phyloP scores from a whole-genome alignment of 2,797 vertebrate species.

The Poeciliopsis paucimaculata region DNA sequence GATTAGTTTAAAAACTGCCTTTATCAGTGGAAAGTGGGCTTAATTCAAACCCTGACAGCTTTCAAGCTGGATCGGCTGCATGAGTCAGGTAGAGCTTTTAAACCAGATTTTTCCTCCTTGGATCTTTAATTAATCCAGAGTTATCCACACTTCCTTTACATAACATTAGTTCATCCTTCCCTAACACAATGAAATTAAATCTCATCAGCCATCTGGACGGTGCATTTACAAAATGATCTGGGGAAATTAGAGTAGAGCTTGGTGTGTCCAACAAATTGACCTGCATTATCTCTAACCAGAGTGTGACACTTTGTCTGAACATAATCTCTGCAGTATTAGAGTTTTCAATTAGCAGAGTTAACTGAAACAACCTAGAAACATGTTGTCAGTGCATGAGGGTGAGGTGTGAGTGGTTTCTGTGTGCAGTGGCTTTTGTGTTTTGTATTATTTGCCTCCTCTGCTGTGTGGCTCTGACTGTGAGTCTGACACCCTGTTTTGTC shows the following conservation, averaged over 20 bases:
- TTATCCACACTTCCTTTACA: constrained; percentile 77
- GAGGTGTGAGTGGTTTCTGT: constrained; percentile 25
- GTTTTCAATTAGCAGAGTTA: constrained; percentile 84
- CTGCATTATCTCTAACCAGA: constrained; percentile 81
- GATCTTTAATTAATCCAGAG: constrained; percentile 74
- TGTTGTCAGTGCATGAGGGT: constrained; percentile 56
- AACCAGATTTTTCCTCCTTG: constrained; percentile 71
- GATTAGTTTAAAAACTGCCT: background rate
- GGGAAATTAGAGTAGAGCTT: constrained; percentile 82
- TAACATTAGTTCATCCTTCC: constrained; percentile 80
- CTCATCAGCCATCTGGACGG: constrained; percentile 82
- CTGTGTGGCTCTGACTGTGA: constrained; percentile 8
- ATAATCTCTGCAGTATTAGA: constrained; percentile 85
- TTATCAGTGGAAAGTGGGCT: constrained; percentile 23
- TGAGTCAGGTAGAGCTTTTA: constrained; percentile 56
- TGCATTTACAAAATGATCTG: constrained; percentile 85
- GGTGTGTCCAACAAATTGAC: constrained; percentile 86
- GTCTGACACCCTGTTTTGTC: constrained; percentile 17
- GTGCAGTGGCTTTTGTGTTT: constrained; percentile 11
- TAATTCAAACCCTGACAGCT: constrained; percentile 45
- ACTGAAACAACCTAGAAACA: constrained; percentile 73
- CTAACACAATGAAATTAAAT: constrained; percentile 78
- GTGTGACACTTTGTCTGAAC: constrained; percentile 75
- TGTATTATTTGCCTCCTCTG: constrained; percentile 3
- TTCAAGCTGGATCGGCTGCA: constrained; percentile 55